Evolutionary conservation across 2,888 invertebrate species (phyloP), one percentile per base, ranked within the genome.

Genomic region (Conchocele bisecta): DNA sequence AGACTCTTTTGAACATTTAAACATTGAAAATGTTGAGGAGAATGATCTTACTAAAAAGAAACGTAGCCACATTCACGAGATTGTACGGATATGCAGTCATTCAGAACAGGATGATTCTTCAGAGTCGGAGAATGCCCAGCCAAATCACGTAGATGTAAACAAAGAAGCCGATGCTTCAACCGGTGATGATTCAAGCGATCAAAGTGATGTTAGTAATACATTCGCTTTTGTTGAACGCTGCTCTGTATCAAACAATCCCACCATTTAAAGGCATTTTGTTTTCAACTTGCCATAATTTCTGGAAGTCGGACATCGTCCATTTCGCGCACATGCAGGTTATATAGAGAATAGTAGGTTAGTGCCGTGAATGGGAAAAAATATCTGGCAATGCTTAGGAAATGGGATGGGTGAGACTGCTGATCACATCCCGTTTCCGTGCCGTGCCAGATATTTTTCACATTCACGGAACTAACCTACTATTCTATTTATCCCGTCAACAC

Each of bases 1-100:
- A 41, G 89, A 90, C 66, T 87, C 88, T 9, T 88, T 85, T 68
- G 90, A 89, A 70, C 88, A 89, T 50, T 76, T 91, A n/a, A 76
- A 67, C 54, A 82, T 82, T 44, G 82, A 81, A 51, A 60, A 75
- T 29, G 61, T 79, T 5, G 80, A 75, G 35, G 66, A 65, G 20
- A 61, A 67, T 17, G 59, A 48, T 37, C 60, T 61, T 7, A 57
- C 65, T 46, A 72, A 42, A 24, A 69, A 71, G 44, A 78, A 71
- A 39, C 71, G 70, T 42, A 75, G 83, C 28, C 77, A 78, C 24
- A 83, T 83, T 17, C 78, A 82, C 53, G 78, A 82, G 17, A 81
- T 85, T 26, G 84, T 85, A 22, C 65, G 82, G 15, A 65, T 71
- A 22, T 83, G 82, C 1, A 56, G 69, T 5, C 75, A 79, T 24